Base-by-base conservation (phyloP, 2,888 invertebrate species). In the Polydrusus cervinus region DNA sequence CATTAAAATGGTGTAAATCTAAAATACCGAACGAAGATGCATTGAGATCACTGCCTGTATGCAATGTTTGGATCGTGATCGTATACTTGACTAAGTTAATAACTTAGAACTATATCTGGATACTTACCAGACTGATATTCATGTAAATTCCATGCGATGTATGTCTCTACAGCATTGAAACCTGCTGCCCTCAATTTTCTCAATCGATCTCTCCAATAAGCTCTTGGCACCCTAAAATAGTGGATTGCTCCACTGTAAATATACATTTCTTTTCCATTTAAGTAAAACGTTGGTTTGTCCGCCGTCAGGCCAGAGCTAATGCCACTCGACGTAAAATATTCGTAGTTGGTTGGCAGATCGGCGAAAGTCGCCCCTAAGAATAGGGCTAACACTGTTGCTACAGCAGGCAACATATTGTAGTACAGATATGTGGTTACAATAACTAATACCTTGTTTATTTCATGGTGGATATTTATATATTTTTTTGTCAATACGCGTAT, bases 121-220 rank as follows among this genome's bases (percentile, higher is more conserved):
- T 5, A 25, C 55, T 94, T 90, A 80, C 92, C 91, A 71, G 93
- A 92, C 77, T 91, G 89, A 0, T 94, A 93, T 87, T 98, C 95
- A 85, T 98, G 98, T 69, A 92, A 89, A 79, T 95, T 96, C 98
- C 98, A 94, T 84, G 96, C 95, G 0, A 97, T 92, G 84, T 97
- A 87, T 11, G 95, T 96, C 78, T 95, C 92, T 0, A 97, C 92
- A 1, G 95, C 91, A 87, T 97, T 97, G 8, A 97, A 89, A 1
- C 98, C 98, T 38, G 94, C 95, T 0, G 94, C 94, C 82, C 93
- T 90, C 81, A 95, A 88, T 84, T 95, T 94, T 66, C 90, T 88
- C 75, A 97, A 87, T 71, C 95, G 90, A 76, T 95, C 93, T 61
- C 92, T 89, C 97, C 97, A 97, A 83, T 93, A 93, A 16, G 89